These are phyloP conservation scores for Spodoptera littoralis DNA, from an alignment of 2,888 invertebrate genomes.

Conservation along the genomic window DNA sequence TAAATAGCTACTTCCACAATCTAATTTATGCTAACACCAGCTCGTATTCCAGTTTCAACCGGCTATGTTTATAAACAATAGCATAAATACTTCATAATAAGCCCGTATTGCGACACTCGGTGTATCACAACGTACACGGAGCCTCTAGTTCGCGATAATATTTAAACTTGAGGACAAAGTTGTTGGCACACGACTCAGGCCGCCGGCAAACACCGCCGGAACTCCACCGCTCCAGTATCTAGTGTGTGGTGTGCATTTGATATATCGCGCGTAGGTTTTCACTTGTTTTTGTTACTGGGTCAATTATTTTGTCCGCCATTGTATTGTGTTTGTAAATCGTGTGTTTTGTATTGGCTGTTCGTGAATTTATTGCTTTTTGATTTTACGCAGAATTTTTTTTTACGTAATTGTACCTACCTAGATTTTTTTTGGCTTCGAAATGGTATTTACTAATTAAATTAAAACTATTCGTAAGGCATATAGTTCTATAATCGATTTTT, in stretches of 20 bases:
- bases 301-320: constrained; percentile 60
- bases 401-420: not conserved
- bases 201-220: constrained; percentile 57
- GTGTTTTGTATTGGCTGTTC: constrained; percentile 37
- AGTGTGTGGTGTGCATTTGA: constrained; percentile 60
- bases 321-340: constrained; percentile 46
- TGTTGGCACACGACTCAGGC: constrained; percentile 57
- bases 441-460: too few species aligned
- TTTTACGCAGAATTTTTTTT: constrained; percentile 8
- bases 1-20: constrained; percentile 32
- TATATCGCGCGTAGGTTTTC: constrained; percentile 60
- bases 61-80: constrained; percentile 48
- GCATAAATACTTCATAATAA: constrained; percentile 54
- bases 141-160: constrained; percentile 56
- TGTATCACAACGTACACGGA: constrained; percentile 50
- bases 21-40: constrained; percentile 45
- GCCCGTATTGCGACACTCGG: constrained; percentile 56
- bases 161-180: constrained; percentile 59
- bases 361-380: constrained; percentile 41
- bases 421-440: too few species aligned
- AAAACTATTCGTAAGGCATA: too few species aligned
- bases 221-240: constrained; percentile 56
- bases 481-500: too few species aligned
- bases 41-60: constrained; percentile 31
- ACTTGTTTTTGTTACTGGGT: constrained; percentile 58